Base-by-base conservation (phyloP, 2,797 vertebrate species). In the Gobionotothen gibberifrons region DNA sequence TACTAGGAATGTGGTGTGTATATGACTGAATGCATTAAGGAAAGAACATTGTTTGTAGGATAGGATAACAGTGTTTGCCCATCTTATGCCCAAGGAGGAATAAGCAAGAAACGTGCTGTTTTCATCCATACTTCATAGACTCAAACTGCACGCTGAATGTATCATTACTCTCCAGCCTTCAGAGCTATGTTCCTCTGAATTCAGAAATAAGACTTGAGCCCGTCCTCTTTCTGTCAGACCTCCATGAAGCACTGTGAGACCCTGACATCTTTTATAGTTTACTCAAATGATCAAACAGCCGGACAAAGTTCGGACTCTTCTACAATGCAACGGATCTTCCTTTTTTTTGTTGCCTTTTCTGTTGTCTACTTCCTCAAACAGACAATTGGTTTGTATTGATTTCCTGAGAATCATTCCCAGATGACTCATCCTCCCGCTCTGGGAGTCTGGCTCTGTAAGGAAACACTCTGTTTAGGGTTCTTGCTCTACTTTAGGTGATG, bases 351-450 rank as follows among this genome's bases (percentile, higher is more conserved):
- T 59, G 51, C 66, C 40, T 78, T 83, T 75, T 76, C 71, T 73
- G 36, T 74, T 49, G 48, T 86, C 84, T 84, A 49, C 61, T 69
- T 83, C 74, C 69, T 88, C 83, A 88, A 84, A 88, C 84, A 85
- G 64, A 85, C 84, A 86, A 76, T 89, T 81, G 81, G 75, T 78
- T 64, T 51, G 51, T 88, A 89, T 91, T 83, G 90, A 91, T 91
- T 87, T 85, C 71, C 75, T 39, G 51, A 57, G 62, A 81, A 72
- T 81, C 75, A 49, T 71, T 89, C 82, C 79, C 77, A 57, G 66
- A 89, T 90, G 91, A 91, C 90, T 90, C 90, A 86, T 84, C 82
- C 66, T 26, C n/a, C 70, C 62, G 29, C 77, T 70, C 60, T 48
- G 70, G 60, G 73, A 86, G 82, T 82, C 72, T 69, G 79, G 53